Percentiles rank a stretch among this genome's conserved stretches.
Conservation (phyloP, 2,113 vertebrate species). For the Nannobrachium achirus region DNA sequence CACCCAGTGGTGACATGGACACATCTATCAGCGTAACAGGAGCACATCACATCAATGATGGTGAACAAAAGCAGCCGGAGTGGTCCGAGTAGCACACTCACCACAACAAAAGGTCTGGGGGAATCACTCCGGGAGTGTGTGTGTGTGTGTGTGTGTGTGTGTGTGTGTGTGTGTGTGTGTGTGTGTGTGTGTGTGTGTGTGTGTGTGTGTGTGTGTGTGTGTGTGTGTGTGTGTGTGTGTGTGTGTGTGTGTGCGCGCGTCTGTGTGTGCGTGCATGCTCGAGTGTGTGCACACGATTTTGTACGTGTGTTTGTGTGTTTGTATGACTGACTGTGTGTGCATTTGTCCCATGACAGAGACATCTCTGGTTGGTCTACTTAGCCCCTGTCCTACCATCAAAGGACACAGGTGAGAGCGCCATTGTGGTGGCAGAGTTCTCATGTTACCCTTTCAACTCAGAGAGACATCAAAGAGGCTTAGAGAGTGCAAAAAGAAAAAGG, state of each 20-base stretch:
- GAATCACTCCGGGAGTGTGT: constrained; percentile 54
- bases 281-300: constrained; percentile 14
- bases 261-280: constrained; percentile 22
- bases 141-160: constrained; percentile 41
- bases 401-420: constrained; percentile 81
- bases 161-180: constrained; percentile 27
- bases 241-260: constrained; percentile 40
- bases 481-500: constrained; percentile 62
- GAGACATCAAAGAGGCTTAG: constrained; percentile 79
- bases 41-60: constrained; percentile 59
- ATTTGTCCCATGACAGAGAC: constrained; percentile 67
- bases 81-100: constrained; percentile 69
- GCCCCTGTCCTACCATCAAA: constrained; percentile 81
- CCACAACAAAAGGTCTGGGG: constrained; percentile 71
- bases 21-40: constrained; percentile 70
- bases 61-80: constrained; percentile 72
- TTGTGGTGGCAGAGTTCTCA: constrained; percentile 77
- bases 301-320: constrained; percentile 15
- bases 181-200: constrained; percentile 18
- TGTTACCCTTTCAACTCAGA: constrained; percentile 81
- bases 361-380: constrained; percentile 76
- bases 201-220: constrained; percentile 32
- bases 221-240: constrained; percentile 21
- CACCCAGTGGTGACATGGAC: constrained; percentile 16
- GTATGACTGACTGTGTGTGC: constrained; percentile 16